Conservation (phyloP, 2,113 vertebrate genomes). For the Hiodon alosoides region DNA sequence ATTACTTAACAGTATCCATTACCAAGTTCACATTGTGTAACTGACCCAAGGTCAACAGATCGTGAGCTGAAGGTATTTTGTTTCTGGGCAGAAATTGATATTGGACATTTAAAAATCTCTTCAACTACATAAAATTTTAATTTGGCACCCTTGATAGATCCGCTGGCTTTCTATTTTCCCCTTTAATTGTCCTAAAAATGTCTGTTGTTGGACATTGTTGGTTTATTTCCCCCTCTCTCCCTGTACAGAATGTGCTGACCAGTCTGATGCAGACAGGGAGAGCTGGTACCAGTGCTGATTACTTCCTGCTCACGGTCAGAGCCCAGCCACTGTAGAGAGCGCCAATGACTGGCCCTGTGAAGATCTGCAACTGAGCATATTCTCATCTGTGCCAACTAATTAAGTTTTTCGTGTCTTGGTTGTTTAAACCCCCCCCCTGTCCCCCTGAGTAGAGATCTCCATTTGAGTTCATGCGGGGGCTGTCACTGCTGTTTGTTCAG, state of each 20-base stretch:
- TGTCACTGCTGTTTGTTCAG: too few species aligned
- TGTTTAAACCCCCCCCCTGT: too few species aligned
- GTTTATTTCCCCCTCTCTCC: background rate
- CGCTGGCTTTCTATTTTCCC: background rate
- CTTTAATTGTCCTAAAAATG: background rate
- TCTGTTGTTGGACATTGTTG: background rate
- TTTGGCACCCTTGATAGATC: slow-evolving; percentile 23
- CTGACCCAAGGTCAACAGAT: slow-evolving; percentile 26
- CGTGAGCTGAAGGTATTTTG: slow-evolving; percentile 31
- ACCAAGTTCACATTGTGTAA: slow-evolving; percentile 30
- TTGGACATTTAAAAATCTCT: slow-evolving; percentile 33
- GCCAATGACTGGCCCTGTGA: too few species aligned
- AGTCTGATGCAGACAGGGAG: slow-evolving; percentile 56
- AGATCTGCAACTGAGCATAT: too few species aligned
- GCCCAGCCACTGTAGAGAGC: too few species aligned
- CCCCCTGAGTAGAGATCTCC: too few species aligned
- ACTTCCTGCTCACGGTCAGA: slow-evolving; percentile 58
- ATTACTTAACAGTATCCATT: slow-evolving; percentile 39
- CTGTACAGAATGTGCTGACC: slow-evolving; percentile 54
- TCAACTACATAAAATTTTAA: slow-evolving; percentile 39
- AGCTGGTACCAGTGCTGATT: slow-evolving; percentile 37
- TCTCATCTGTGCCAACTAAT: too few species aligned
- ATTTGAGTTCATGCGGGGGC: too few species aligned
- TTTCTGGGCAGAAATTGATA: slow-evolving; percentile 43
- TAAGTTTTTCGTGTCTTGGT: too few species aligned